Percentiles rank a stretch among this genome's conserved stretches.
Evolutionary conservation across 2,888 invertebrate genomes (phyloP).

Genomic region (Gastrophysa polygoni): DNA sequence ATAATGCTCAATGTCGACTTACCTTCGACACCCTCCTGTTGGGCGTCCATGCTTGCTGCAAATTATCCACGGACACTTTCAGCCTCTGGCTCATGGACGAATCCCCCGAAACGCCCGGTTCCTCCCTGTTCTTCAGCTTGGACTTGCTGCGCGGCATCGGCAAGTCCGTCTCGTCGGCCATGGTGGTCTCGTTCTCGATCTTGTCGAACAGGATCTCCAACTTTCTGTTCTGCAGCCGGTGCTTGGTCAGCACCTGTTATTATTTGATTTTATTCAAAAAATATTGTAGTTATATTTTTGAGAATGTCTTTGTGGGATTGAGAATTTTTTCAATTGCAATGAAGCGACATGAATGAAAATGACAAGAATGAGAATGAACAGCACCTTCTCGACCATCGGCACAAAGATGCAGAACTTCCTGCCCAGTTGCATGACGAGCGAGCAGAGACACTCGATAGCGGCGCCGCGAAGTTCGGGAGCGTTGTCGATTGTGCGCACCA

Average conservation of each 20-base stretch:
- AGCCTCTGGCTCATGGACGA: conserved; percentile 79
- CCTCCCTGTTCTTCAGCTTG: conserved; percentile 68
- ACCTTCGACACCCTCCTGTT: conserved; percentile 86
- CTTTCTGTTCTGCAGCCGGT: conserved; percentile 76
- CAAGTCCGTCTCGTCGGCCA: conserved; percentile 77
- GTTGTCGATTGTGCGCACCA: conserved; percentile 85
- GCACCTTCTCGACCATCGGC: conserved; percentile 84
- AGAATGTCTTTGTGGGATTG: too few species aligned
- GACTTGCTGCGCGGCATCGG: conserved; percentile 61
- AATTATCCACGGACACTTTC: conserved; percentile 80
- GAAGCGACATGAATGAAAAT: not conserved
- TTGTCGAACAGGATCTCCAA: conserved; percentile 82
- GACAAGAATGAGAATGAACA: conserved; percentile 55
- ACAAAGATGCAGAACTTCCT: conserved; percentile 92
- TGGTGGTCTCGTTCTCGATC: conserved; percentile 74
- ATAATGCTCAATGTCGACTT: too few species aligned
- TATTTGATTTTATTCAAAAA: too few species aligned
- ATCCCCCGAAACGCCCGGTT: conserved; percentile 68
- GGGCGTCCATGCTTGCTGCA: conserved; percentile 92
- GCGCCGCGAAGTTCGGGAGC: conserved; percentile 76
- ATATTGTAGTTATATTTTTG: too few species aligned
- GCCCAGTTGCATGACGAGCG: conserved; percentile 85
- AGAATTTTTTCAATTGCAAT: too few species aligned
- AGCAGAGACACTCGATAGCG: conserved; percentile 91
- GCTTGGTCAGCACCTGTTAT: conserved; percentile 60